A percentile compares a stretch with the other conserved stretches of the same genome.
Conservation (phyloP, 2,113 vertebrate species). For the Atlantisia rogersi region DNA sequence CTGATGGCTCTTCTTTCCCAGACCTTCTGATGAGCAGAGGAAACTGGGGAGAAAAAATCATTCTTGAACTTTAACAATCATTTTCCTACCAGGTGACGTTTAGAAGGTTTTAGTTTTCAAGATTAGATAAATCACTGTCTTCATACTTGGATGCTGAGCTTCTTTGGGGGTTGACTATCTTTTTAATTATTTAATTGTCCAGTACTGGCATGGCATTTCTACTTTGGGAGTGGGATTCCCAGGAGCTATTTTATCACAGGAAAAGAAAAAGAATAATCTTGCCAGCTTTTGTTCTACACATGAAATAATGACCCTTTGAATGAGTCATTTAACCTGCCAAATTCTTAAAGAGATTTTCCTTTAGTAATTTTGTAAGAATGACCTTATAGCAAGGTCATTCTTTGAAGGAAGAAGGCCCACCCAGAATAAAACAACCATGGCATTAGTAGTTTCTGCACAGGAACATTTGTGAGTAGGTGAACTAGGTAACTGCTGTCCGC, state of each 20-base stretch:
- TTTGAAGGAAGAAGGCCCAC: slow-evolving; percentile 29
- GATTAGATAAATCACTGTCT: background rate
- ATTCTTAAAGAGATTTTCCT: background rate
- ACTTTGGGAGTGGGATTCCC: background rate
- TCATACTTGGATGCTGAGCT: background rate
- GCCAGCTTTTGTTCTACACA: background rate
- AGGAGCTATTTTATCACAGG: background rate
- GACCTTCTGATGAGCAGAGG: background rate
- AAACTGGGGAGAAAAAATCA: background rate
- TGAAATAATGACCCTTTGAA: background rate
- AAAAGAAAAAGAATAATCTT: background rate
- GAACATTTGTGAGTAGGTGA: background rate
- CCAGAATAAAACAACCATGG: background rate
- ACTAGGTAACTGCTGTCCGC: background rate
- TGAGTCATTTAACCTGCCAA: background rate
- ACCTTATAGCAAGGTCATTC: slow-evolving; percentile 14
- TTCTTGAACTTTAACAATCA: background rate
- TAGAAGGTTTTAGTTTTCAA: background rate
- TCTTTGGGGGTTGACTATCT: background rate
- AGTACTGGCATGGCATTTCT: background rate
- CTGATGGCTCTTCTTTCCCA: background rate
- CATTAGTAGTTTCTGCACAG: background rate
- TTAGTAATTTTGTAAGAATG: background rate
- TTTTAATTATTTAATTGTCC: background rate
- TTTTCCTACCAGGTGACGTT: background rate